Percentiles rank a stretch among this genome's conserved stretches.
These are phyloP conservation scores for Hyposoter dolosus DNA, from an alignment of 2,888 invertebrate genomes.

Conservation along the genomic window DNA sequence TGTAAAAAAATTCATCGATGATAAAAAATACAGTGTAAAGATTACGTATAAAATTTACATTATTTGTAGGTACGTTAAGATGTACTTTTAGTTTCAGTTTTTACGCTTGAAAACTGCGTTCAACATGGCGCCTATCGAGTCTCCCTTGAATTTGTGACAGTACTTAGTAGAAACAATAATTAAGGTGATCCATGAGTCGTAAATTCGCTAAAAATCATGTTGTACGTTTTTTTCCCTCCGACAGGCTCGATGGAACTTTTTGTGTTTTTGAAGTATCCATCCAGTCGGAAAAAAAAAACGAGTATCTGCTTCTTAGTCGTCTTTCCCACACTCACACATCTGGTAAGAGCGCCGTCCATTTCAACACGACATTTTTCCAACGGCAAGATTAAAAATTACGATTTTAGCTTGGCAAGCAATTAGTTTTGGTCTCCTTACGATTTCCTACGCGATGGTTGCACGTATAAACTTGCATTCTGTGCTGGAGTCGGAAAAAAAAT, in stretches of 20 bases:
- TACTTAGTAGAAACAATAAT: conserved; percentile 1
- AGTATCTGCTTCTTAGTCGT: neutral
- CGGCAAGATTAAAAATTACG: conserved; percentile 2
- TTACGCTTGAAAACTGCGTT: conserved; percentile 40
- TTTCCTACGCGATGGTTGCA: neutral
- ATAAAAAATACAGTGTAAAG: conserved; percentile 66
- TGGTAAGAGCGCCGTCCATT: neutral
- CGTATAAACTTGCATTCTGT: neutral
- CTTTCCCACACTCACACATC: neutral
- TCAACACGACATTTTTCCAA: neutral
- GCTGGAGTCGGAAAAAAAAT: neutral
- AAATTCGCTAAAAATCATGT: neutral
- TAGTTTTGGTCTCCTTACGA: neutral
- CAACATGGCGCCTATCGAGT: conserved; percentile 43
- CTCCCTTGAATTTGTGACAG: conserved; percentile 13
- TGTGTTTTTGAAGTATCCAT: neutral
- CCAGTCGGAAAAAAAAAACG: neutral
- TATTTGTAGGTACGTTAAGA: conserved; percentile 56
- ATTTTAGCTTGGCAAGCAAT: neutral
- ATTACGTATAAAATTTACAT: conserved; percentile 66
- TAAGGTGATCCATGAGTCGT: neutral
- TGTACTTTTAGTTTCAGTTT: conserved; percentile 45
- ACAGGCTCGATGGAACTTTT: neutral
- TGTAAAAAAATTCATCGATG: conserved; percentile 56
- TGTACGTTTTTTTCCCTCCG: neutral